Evolutionary conservation across 2,797 vertebrate species (phyloP).

Genomic region (Salarias fasciatus): DNA sequence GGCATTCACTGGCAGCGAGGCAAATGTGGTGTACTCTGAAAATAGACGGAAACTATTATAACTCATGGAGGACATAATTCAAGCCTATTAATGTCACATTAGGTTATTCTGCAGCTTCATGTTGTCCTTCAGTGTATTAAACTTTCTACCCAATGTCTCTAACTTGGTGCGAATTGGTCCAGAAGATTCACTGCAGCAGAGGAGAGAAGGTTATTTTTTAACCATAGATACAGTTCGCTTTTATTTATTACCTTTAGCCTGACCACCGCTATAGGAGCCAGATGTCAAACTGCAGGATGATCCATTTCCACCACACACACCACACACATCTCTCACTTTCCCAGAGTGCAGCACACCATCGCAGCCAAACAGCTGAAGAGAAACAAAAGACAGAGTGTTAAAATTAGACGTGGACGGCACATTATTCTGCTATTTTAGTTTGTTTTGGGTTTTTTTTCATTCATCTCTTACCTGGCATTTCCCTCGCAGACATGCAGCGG

Average conservation of each 20-base stretch:
- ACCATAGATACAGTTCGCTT: no score
- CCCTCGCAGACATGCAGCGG: constrained; percentile 86
- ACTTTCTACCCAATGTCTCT: no score
- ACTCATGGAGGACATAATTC: no score
- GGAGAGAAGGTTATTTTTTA: no score
- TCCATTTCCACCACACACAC: constrained; percentile 89
- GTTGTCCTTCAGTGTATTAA: no score
- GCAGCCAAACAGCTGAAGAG: constrained; percentile 89
- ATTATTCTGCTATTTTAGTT: background rate
- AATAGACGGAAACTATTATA: constrained; percentile 33
- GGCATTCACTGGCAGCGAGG: constrained; percentile 85
- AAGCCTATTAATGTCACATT: no score
- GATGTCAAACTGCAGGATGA: constrained; percentile 83
- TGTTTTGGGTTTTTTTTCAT: background rate
- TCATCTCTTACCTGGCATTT: constrained; percentile 85
- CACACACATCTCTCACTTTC: constrained; percentile 85
- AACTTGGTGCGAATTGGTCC: no score
- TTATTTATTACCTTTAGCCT: constrained; percentile 82
- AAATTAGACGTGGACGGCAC: background rate
- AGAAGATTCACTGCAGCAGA: no score
- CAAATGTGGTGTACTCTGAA: constrained; percentile 91
- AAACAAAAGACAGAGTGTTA: constrained; percentile 25
- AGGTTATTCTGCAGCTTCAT: no score
- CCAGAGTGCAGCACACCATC: constrained; percentile 89
- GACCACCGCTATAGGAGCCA: constrained; percentile 86